Conservation (phyloP, 2,113 vertebrate genomes). For the Enhydra lutris region DNA sequence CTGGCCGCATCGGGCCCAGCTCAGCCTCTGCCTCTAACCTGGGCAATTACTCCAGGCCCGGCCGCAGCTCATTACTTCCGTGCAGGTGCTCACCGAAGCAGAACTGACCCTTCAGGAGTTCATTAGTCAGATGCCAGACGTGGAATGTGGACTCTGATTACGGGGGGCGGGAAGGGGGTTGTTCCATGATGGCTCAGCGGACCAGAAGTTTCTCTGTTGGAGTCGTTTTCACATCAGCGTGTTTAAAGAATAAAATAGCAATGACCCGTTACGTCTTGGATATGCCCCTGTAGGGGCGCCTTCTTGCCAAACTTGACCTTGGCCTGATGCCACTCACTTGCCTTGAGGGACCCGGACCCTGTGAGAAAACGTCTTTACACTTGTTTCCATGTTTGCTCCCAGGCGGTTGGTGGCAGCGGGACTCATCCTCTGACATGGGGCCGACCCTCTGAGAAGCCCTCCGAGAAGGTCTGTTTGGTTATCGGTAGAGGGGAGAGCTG, state of each 20-base stretch:
- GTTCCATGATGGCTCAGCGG: rapidly evolving
- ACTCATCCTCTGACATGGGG: neutral
- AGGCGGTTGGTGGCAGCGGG: neutral
- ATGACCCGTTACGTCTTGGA: neutral
- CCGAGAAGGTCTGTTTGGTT: neutral
- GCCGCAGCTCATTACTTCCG: neutral
- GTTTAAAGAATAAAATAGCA: neutral
- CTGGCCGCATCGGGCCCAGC: neutral
- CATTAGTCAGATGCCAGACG: slow-evolving; percentile 33
- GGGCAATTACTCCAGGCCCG: neutral
- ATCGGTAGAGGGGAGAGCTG: neutral
- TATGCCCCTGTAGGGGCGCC: neutral
- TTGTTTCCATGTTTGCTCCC: neutral
- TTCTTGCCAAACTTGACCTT: neutral
- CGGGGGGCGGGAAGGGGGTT: no score
- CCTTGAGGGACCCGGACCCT: neutral
- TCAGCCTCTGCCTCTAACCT: neutral
- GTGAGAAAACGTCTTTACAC: neutral
- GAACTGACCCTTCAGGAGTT: slow-evolving; percentile 29
- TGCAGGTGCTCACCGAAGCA: neutral
- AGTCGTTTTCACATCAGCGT: neutral
- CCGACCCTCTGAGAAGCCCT: neutral
- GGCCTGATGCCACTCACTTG: neutral
- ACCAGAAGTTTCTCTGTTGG: neutral
- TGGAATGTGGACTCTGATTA: neutral